Base-by-base conservation (phyloP, 1,140 invertebrate species). In the Dendrolimus punctatus region DNA sequence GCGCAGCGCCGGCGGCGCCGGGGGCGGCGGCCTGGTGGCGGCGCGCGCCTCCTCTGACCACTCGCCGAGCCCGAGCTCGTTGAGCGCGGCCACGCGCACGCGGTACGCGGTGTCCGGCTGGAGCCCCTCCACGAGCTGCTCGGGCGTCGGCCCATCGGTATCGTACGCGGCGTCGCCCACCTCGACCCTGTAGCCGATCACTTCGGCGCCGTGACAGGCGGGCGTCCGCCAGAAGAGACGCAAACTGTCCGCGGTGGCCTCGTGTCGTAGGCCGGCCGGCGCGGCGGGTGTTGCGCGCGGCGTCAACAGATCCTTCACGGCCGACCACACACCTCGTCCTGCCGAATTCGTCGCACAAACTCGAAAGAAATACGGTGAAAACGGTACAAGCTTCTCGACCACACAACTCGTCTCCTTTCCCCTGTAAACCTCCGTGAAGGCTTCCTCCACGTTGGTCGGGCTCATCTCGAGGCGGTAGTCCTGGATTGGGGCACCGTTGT, bases 401-500 rank as follows among this genome's bases (percentile, higher is more conserved):
- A 95, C 92, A 71, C 88, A 91, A 55, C 67, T 88, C 5, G 88
- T 82, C 47, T 87, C 86, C 5, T 74, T 52, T 4, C 92, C 92
- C 54, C 90, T 87, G 61, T 91, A 93, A 46, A 92, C 87, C 49
- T 87, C 80, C 40, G 85, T 71, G 67, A 71, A 66, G 45, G 76
- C 69, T 52, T 89, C 78, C 51, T 87, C 84, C 60, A 81, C 88
- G 69, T 85, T 85, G 5, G 71, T 66, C 9, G 75, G 70, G 57
- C 87, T 92, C 90, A 93, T 91, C 78, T 96, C 94, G 55, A 97
- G 85, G 39, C 90, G 87, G 71, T 96, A 97, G 57, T 95, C 93
- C 38, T 90, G 88, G 36, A 97, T 90, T 6, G 91, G 88, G 6
- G 95, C 92, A 10, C 95, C 95, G 85, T 96, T 96, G 71, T 89